Percentiles rank a stretch among this genome's conserved stretches.
Evolutionary conservation across 2,888 invertebrate genomes (phyloP).

Genomic region (Drosophila heteroneura): DNA sequence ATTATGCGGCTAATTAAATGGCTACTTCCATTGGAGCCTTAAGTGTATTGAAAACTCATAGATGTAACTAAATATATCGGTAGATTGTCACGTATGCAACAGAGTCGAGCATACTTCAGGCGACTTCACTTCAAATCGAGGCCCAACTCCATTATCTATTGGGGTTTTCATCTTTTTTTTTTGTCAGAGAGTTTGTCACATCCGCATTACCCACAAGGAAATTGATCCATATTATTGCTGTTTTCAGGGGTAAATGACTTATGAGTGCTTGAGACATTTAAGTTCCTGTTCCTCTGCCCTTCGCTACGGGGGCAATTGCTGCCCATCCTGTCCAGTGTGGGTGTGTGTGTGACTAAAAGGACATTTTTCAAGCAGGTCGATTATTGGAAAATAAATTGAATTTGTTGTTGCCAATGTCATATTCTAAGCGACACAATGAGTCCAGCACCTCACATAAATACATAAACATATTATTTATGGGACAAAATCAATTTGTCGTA

Average conservation of each 20-base stretch:
- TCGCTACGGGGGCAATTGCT: constrained; percentile 11
- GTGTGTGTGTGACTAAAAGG: constrained; percentile 49
- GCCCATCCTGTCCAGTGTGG: constrained; percentile 27
- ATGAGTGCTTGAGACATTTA: constrained; percentile 62
- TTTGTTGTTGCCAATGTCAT: constrained; percentile 47
- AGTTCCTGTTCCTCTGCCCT: constrained; percentile 5
- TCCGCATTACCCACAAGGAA: constrained; percentile 39
- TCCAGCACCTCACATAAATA: constrained; percentile 47
- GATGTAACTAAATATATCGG: constrained; percentile 41
- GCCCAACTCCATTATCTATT: constrained; percentile 6
- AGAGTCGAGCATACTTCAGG: constrained; percentile 39
- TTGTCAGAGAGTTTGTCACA: background rate
- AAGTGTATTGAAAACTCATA: constrained; percentile 11
- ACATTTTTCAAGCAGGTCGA: constrained; percentile 55
- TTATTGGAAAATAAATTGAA: constrained; percentile 78
- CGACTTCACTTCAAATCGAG: constrained; percentile 5
- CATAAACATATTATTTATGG: constrained; percentile 58
- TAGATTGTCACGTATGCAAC: constrained; percentile 67
- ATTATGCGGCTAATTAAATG: constrained; percentile 18
- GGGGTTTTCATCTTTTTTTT: no score
- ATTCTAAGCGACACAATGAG: constrained; percentile 67
- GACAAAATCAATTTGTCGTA: constrained; percentile 71
- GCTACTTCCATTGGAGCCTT: background rate
- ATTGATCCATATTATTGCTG: constrained; percentile 58
- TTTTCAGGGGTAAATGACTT: constrained; percentile 71